Base-by-base conservation (phyloP, 2,888 invertebrate genomes). In the Trachelus iudaicus region DNA sequence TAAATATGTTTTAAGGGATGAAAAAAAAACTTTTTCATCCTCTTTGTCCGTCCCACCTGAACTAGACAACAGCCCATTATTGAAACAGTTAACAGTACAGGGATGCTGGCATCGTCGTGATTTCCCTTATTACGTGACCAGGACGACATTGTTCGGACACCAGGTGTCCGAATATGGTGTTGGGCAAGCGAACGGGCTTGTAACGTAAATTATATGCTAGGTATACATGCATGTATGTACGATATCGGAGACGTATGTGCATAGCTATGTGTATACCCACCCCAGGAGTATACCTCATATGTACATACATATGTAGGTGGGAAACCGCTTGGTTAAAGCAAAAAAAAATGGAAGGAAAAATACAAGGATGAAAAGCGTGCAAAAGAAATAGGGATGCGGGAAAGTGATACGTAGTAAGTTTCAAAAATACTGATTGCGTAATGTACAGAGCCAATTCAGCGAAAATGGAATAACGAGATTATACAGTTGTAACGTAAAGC, bases 91-190 rank as follows among this genome's bases (percentile, higher is more conserved):
- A 23, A 56, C 23, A 23, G 9, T 23, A 56, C 23, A 23, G 56
- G 56, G 23, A 56, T 56, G 23, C 56, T 56, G 31, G 71, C 31
- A 71, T 31, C 31, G 31, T 31, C 71, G 34, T 34, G 71, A 71
- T 71, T 71, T 71, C 33, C 71, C 31, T 71, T 71, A 71, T 71
- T 71, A 81, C 81, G 81, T 77, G 75, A 75, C 37, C 34, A 75
- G 68, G 34, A 69, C 75, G 71, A 37, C 81, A 34, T 76, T 73
- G 34, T 40, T 37, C 23, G 78, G 75, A 79, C 81, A 82, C 77
- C 82, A 78, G 81, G 81, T 81, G 81, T 81, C 79, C 23, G 56
- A 56, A 23, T 23, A 15, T 23, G 56, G 56, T 56, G 23, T 56
- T 56, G 23, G 56, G 23, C 56, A 56, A 56, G 56, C 23, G 56